A percentile compares a stretch with the other conserved stretches of the same genome.
Conservation (phyloP, 2,797 vertebrate species). For the Orestias chungarensis region DNA sequence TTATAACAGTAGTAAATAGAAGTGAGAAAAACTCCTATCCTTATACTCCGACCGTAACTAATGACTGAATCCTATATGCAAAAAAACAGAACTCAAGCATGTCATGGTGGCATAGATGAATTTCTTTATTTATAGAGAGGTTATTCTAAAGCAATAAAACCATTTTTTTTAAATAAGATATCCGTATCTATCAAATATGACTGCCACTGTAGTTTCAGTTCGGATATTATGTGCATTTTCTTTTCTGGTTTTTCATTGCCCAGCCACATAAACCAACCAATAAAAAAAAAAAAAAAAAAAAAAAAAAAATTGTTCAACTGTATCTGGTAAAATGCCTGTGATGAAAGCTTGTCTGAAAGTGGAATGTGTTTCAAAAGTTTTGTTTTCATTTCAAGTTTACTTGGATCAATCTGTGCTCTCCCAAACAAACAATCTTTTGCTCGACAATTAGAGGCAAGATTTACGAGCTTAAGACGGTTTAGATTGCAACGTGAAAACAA, state of each 20-base stretch:
- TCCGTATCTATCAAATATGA: not conserved
- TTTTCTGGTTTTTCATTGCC: not conserved
- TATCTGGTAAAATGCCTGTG: not conserved
- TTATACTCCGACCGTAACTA: no score
- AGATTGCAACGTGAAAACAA: not conserved
- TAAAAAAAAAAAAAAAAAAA: not conserved
- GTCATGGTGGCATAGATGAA: not conserved
- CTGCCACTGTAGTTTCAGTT: not conserved
- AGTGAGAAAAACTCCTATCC: no score
- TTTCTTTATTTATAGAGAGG: not conserved
- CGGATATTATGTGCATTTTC: not conserved
- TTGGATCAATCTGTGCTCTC: slow-evolving; percentile 21
- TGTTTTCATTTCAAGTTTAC: slow-evolving; percentile 24
- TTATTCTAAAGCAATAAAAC: not conserved
- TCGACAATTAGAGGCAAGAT: slow-evolving; percentile 29
- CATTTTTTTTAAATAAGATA: not conserved
- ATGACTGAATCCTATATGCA: no score
- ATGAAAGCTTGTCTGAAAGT: not conserved
- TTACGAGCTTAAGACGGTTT: slow-evolving; percentile 18
- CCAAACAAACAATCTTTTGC: slow-evolving; percentile 35
- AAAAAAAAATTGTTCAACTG: slow-evolving; percentile 8
- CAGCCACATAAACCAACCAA: not conserved
- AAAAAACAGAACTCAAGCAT: no score
- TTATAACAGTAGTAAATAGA: no score
- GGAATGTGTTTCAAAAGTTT: slow-evolving; percentile 17